Evolutionary conservation across 2,113 vertebrate species (phyloP).

Genomic region (Semicossyphus pulcher): DNA sequence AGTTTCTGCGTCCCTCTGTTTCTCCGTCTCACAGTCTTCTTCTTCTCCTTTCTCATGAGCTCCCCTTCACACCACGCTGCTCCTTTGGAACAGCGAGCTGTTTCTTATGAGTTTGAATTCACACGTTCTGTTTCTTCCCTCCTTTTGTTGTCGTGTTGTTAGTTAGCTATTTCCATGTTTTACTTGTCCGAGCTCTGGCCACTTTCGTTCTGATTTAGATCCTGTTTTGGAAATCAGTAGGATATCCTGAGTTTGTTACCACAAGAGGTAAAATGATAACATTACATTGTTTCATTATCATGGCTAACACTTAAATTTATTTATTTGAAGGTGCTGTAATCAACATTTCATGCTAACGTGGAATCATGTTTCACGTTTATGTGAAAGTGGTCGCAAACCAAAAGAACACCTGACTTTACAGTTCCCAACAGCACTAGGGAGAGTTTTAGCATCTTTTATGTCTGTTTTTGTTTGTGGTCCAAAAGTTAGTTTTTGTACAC

Average conservation of each 20-base stretch:
- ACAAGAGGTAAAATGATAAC: constrained; percentile 5
- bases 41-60: constrained; percentile 27
- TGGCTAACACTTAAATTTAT: constrained; percentile 12
- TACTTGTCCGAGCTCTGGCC: not conserved
- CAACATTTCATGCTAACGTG: constrained; percentile 4
- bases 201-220: constrained; percentile 13
- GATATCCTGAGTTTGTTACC: constrained; percentile 30
- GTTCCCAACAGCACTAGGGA: no score
- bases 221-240: constrained; percentile 33
- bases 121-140: not conserved
- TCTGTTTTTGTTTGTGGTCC: not conserved
- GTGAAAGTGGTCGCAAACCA: not conserved
- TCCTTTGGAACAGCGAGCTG: constrained; percentile 12
- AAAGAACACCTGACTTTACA: not conserved
- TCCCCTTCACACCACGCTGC: constrained; percentile 17
- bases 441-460: not conserved
- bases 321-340: constrained; percentile 17
- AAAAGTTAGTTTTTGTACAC: not conserved
- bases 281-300: not conserved
- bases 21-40: constrained; percentile 25
- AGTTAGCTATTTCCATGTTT: not conserved
- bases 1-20: constrained; percentile 42
- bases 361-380: not conserved
- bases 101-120: constrained; percentile 8
- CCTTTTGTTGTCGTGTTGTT: constrained; percentile 2